Evolutionary conservation across 2,888 invertebrate genomes (phyloP).

Genomic region (Polyploca ridens): DNA sequence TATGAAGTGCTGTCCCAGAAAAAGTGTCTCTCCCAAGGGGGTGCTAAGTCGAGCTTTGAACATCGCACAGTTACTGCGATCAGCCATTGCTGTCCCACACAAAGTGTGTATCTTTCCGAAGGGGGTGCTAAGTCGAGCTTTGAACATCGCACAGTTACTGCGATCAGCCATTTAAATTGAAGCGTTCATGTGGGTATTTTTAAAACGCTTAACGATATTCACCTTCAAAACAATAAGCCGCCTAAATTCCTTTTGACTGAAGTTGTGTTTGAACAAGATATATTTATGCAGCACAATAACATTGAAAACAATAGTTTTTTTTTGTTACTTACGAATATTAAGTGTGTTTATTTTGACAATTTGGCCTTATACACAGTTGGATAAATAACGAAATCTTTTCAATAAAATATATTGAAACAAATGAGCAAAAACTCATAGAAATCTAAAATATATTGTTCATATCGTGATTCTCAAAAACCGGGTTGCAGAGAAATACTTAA

Average conservation of each 20-base stretch:
- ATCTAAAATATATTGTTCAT: too few relatives aligned
- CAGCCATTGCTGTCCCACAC: not conserved
- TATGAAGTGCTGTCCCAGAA: not conserved
- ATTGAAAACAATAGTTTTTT: not conserved
- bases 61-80: not conserved
- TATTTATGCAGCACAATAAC: not conserved
- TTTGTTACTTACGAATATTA: not conserved
- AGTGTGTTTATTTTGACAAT: not conserved
- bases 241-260: not conserved
- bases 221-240: conserved; percentile 11
- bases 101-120: not conserved
- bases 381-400: not conserved
- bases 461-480: too few relatives aligned
- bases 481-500: not conserved
- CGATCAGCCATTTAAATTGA: conserved; percentile 17
- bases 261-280: not conserved
- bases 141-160: not conserved
- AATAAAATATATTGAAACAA: not conserved
- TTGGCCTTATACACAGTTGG: conserved; percentile 1
- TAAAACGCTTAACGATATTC: conserved; percentile 43
- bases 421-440: not conserved
- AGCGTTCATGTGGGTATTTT: conserved; percentile 78
- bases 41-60: not conserved
- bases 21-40: not conserved
- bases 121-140: not conserved